phyloP scores from a whole-genome alignment of 2,888 invertebrate species.

The Nomada hirtipes region DNA sequence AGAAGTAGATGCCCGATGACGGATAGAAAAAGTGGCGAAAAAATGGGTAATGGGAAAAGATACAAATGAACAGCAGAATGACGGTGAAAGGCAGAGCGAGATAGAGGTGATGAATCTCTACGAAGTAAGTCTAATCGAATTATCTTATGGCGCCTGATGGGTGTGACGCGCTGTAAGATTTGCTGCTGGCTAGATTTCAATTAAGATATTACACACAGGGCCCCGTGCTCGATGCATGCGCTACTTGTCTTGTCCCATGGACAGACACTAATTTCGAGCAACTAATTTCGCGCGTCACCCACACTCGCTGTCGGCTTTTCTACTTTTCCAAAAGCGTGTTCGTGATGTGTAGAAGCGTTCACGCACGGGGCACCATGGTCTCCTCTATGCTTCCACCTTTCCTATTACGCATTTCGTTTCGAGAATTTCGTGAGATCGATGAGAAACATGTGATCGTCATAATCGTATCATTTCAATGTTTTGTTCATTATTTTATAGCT shows the following conservation, averaged over 20 bases:
- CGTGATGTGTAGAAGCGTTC: constrained; percentile 44
- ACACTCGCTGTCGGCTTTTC: constrained; percentile 20
- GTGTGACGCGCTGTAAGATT: constrained; percentile 72
- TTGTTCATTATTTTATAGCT: too few species aligned
- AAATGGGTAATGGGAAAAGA: constrained; percentile 22
- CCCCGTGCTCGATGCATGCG: constrained; percentile 69
- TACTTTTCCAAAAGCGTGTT: constrained; percentile 53
- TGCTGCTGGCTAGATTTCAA: constrained; percentile 77
- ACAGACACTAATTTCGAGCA: constrained; percentile 52
- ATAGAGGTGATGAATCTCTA: constrained; percentile 64
- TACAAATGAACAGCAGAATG: constrained; percentile 37
- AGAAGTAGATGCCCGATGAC: constrained; percentile 36
- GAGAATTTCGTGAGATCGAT: not conserved
- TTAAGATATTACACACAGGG: constrained; percentile 75
- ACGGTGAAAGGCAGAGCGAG: constrained; percentile 54
- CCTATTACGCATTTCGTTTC: not conserved
- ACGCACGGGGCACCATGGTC: constrained; percentile 56
- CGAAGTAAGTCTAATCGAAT: constrained; percentile 76
- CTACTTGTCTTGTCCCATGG: constrained; percentile 56
- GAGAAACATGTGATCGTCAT: not conserved
- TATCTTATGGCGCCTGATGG: constrained; percentile 74
- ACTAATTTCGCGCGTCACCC: constrained; percentile 51
- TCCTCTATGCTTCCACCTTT: constrained; percentile 29
- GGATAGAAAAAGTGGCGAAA: constrained; percentile 38
- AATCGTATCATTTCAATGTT: constrained; percentile 5